Percentiles rank a stretch among this genome's conserved stretches.
These are phyloP conservation scores for Gymnorhina tibicen DNA, from an alignment of 2,113 vertebrate species.

Conservation along the genomic window DNA sequence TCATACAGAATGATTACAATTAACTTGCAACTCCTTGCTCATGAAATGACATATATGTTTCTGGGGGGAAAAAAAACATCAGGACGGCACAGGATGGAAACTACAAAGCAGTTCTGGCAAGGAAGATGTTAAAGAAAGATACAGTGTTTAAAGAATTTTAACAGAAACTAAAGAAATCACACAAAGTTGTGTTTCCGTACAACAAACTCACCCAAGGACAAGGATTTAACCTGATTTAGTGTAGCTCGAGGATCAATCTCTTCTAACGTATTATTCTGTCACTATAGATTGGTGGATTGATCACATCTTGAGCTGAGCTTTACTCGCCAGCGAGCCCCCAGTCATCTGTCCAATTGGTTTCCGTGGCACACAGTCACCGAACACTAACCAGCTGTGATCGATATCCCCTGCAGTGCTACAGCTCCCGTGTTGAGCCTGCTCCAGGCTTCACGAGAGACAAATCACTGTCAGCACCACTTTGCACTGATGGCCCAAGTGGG, in stretches of 20 bases:
- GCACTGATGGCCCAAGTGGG: not conserved
- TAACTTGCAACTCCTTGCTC: not conserved
- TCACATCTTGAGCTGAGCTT: not conserved
- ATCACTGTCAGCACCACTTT: not conserved
- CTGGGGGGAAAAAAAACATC: not conserved
- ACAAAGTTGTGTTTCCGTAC: not conserved
- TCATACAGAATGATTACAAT: not conserved
- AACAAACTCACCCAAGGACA: not conserved
- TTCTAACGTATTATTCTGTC: constrained; percentile 34
- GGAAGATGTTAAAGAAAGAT: not conserved
- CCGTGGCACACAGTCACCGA: not conserved
- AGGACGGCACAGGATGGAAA: not conserved
- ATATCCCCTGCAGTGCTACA: not conserved
- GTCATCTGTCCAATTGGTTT: not conserved
- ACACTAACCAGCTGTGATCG: not conserved
- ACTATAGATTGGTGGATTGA: not conserved
- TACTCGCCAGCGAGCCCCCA: not conserved
- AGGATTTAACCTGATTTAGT: not conserved
- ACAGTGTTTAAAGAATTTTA: not conserved
- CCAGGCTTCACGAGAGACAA: not conserved
- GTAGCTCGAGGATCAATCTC: not conserved
- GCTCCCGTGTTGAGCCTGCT: not conserved
- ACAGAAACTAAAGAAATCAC: not conserved
- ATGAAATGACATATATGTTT: not conserved
- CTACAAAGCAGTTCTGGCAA: not conserved